Evolutionary conservation across 2,113 vertebrate species (phyloP).

Genomic region (Bostrychus sinensis): DNA sequence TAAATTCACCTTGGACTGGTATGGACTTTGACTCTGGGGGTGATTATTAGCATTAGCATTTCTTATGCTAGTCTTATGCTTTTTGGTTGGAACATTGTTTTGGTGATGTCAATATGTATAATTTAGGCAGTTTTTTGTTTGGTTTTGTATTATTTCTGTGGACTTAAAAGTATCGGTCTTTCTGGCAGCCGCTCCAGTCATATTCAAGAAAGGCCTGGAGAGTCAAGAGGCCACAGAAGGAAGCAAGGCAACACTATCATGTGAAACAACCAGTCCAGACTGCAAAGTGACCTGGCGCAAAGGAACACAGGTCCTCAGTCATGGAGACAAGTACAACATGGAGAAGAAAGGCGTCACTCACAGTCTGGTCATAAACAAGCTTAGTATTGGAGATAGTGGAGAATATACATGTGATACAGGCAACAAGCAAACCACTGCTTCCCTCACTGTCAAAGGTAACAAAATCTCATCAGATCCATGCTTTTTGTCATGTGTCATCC

Average conservation of each 20-base stretch:
- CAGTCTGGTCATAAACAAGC: conserved; percentile 72
- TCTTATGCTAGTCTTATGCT: conserved; percentile 1
- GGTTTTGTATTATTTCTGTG: neutral
- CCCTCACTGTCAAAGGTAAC: conserved; percentile 82
- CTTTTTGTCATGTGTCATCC: conserved; percentile 10
- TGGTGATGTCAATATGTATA: neutral
- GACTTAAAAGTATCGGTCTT: conserved; percentile 21
- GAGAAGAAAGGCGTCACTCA: conserved; percentile 70
- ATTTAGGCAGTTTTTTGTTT: neutral
- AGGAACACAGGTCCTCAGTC: conserved; percentile 66
- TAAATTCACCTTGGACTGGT: too few relatives aligned
- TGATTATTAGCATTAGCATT: neutral
- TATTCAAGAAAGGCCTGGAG: conserved; percentile 79
- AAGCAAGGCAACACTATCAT: conserved; percentile 67
- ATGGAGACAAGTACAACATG: conserved; percentile 79
- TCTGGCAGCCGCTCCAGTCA: conserved; percentile 73
- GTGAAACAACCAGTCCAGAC: conserved; percentile 77
- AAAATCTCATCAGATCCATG: conserved; percentile 15
- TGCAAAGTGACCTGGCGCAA: conserved; percentile 80
- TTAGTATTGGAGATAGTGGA: conserved; percentile 76
- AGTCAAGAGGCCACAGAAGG: conserved; percentile 74
- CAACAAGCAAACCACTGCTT: conserved; percentile 77
- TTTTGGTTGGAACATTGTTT: neutral
- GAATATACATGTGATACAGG: conserved; percentile 82
- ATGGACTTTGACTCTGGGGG: too few relatives aligned